Conservation (phyloP, 37 sponge, comb jelly and placozoan genomes). For the Mnemiopsis leidyi region DNA sequence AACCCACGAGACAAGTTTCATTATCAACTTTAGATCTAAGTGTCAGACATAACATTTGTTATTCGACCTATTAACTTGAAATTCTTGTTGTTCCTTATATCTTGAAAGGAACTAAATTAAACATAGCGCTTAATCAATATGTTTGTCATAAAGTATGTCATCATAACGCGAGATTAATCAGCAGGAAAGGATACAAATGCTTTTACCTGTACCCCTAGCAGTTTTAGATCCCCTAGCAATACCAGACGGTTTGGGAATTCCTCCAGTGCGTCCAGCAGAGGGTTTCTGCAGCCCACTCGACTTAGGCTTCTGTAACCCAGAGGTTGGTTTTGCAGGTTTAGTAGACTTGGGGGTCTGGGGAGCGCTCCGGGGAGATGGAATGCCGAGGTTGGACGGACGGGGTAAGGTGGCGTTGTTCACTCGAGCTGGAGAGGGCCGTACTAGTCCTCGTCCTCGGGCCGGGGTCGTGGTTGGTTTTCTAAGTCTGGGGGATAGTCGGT, state of each 20-base stretch:
- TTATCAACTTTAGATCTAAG: no score
- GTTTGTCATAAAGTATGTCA: no score
- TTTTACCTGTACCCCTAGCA: not conserved
- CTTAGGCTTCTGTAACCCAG: not conserved
- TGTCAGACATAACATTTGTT: no score
- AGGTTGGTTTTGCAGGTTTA: not conserved
- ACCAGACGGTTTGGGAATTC: not conserved
- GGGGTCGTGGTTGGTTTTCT: not conserved
- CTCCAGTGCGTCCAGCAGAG: not conserved
- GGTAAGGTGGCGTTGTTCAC: not conserved
- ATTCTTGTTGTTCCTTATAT: no score
- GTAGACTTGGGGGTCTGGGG: not conserved
- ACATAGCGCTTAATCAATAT: no score
- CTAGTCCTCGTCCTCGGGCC: not conserved
- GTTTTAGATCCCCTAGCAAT: not conserved
- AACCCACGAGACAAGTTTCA: no score
- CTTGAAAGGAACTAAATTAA: no score
- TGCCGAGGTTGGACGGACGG: not conserved
- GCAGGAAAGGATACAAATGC: no score
- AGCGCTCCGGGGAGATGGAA: not conserved
- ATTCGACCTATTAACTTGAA: no score
- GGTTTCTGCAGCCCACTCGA: not conserved
- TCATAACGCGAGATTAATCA: no score
- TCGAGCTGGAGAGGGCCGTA: not conserved
- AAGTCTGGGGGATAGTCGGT: not conserved